phyloP scores from a whole-genome alignment of 92 coral and sea anemone genomes.

The Hydrozoanthus gracilis region DNA sequence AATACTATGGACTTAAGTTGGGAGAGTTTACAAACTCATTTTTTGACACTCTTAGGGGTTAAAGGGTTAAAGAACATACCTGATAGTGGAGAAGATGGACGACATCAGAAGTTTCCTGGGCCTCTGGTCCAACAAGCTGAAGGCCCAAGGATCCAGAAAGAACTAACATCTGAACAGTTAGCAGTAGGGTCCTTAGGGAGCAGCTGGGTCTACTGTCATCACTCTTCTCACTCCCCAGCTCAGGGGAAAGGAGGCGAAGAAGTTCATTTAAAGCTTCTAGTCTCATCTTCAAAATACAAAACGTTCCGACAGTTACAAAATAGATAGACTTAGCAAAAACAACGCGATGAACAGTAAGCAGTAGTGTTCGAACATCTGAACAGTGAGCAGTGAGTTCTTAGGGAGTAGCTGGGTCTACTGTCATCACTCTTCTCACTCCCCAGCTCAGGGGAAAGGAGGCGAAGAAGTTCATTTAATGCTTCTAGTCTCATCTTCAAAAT shows the following conservation, averaged over 20 bases:
- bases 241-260: constrained; percentile 73
- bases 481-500: constrained; percentile 65
- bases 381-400: constrained; percentile 69
- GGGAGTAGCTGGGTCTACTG: constrained; percentile 44
- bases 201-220: constrained; percentile 40
- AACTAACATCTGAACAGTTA: constrained; percentile 76
- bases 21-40: no score
- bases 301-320: neutral
- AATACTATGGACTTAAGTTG: no score
- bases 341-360: neutral
- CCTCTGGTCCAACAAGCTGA: constrained; percentile 71
- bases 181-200: constrained; percentile 63
- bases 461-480: constrained; percentile 80
- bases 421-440: constrained; percentile 4
- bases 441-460: constrained; percentile 65
- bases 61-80: constrained; percentile 42
- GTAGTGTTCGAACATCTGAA: constrained; percentile 67
- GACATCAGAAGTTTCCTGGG: constrained; percentile 66
- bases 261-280: constrained; percentile 78
- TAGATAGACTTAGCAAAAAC: neutral
- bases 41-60: no score
- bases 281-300: constrained; percentile 56
- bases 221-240: constrained; percentile 16
- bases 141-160: constrained; percentile 86
- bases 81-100: constrained; percentile 82